Evolutionary conservation across 2,888 invertebrate species (phyloP), one percentile per base, ranked within the genome.

Genomic region (Andrena chrysosceles): DNA sequence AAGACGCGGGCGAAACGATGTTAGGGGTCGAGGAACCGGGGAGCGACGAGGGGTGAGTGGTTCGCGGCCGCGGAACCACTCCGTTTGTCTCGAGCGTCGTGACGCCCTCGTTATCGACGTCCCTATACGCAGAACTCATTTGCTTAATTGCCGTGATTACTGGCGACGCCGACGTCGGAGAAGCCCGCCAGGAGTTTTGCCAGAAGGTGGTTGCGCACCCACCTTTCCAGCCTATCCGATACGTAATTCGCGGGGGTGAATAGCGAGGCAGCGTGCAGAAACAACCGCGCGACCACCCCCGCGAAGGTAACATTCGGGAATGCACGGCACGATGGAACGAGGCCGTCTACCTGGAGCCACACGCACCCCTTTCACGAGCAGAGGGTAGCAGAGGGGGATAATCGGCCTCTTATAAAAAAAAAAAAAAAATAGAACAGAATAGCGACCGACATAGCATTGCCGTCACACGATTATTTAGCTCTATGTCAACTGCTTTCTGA

Each of bases 141-240:
- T 87, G 80, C 85, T 87, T 90, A 90, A 90, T 90, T 89, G 87
- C 86, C 81, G 83, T 82, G 86, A 90, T 90, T 90, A 90, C 81
- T 83, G 56, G 72, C 59, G 67, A 69, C 72, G 70, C 64, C 67
- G 75, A 48, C 77, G 81, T 74, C 74, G 69, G 66, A 76, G 70
- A 74, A 78, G 62, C 48, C 29, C 60, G 33, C 72, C 26, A 59
- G 64, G 62, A 67, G 64, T 75, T 68, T 42, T 64, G 29, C 20
- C 48, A 35, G 59, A 68, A 69, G 52, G 71, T 20, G 73, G 68
- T 52, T 52, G 35, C 54, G 35, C 64, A 31, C 60, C 64, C 81
- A 74, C 80, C 71, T 83, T 66, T 69, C 35, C 62, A 54, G 31
- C 68, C 80, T 70, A 54, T 35, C 60, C 31, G 59, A 80, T 77